Evolutionary conservation across 2,113 vertebrate species (phyloP), one percentile per base, ranked within the genome.

Genomic region (Colistium nudipinnis): DNA sequence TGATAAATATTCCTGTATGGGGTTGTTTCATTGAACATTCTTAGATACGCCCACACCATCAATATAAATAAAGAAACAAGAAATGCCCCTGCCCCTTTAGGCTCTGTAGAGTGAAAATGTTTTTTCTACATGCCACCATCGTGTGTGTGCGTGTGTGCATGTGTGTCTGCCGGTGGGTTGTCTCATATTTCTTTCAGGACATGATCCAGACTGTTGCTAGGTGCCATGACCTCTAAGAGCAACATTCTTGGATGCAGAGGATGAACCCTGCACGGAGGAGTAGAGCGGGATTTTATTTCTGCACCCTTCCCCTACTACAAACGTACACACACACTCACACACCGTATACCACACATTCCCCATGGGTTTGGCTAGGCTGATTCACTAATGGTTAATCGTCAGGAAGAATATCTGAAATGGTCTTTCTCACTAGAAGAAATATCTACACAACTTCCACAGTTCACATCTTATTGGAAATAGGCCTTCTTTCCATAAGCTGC

Each of bases 121-220:
- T n/a, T n/a, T n/a, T n/a, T n/a, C n/a, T n/a, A n/a, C n/a, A n/a
- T n/a, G n/a, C n/a, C n/a, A n/a, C n/a, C n/a, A n/a, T n/a, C n/a
- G 33, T 60, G 48, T 63, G 64, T 70, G 27, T 19, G 60, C 70
- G 49, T 63, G 66, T 73, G 49, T 65, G 49, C 52, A 22, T 38
- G 48, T 52, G 35, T 45, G 12, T 24, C 1, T 56, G n/a, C n/a
- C n/a, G 57, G 30, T 71, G 56, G 55, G 74, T 30, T 72, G 77
- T 85, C 80, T 88, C 83, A 41, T 69, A 63, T 89, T 89, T 86
- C 81, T 38, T 70, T 71, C 30, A 62, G 73, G 74, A 68, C 63
- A n/a, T 7, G 67, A 78, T 82, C 88, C 78, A 87, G 66, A 70
- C 83, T 59, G 87, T 88, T 89, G 85, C 87, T 82, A 85, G 80